A percentile compares a stretch with the other conserved stretches of the same genome.
These are phyloP conservation scores for Scolopax bukidnonensis DNA, from an alignment of 2,797 vertebrate genomes.

Conservation along the genomic window DNA sequence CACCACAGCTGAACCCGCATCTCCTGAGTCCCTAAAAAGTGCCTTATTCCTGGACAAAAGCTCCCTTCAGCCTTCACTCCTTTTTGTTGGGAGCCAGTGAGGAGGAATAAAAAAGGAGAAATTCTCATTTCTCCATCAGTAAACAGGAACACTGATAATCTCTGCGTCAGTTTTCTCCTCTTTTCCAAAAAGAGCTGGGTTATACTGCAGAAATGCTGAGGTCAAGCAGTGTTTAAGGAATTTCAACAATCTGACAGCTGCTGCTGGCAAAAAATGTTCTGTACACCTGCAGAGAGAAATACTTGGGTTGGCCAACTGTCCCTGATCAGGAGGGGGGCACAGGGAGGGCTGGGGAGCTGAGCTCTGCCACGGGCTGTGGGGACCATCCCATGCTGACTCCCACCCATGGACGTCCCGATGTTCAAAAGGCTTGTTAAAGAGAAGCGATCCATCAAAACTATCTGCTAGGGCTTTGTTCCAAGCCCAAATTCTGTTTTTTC, in stretches of 20 bases:
- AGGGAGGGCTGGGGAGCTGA: neutral
- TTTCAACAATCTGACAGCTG: constrained; percentile 32
- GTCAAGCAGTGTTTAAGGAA: constrained; percentile 23
- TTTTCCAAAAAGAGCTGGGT: neutral
- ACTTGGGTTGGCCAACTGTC: neutral
- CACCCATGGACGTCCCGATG: rapidly evolving
- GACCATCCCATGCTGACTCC: neutral
- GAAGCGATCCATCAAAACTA: neutral
- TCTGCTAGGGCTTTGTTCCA: neutral
- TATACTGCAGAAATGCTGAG: neutral
- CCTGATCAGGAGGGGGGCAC: neutral
- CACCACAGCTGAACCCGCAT: neutral
- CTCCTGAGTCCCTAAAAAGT: neutral
- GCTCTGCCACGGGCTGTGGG: neutral
- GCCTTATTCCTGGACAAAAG: neutral
- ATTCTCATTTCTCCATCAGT: neutral
- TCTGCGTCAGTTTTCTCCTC: neutral
- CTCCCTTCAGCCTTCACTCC: neutral
- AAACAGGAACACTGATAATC: neutral
- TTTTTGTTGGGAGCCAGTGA: neutral
- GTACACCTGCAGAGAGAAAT: constrained; percentile 9
- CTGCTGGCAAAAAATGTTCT: constrained; percentile 31
- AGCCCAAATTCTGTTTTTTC: neutral
- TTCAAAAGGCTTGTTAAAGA: neutral
- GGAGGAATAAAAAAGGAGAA: neutral